Evolutionary conservation across 1,140 invertebrate species (phyloP).

Genomic region (Ostrea denselamellosa): DNA sequence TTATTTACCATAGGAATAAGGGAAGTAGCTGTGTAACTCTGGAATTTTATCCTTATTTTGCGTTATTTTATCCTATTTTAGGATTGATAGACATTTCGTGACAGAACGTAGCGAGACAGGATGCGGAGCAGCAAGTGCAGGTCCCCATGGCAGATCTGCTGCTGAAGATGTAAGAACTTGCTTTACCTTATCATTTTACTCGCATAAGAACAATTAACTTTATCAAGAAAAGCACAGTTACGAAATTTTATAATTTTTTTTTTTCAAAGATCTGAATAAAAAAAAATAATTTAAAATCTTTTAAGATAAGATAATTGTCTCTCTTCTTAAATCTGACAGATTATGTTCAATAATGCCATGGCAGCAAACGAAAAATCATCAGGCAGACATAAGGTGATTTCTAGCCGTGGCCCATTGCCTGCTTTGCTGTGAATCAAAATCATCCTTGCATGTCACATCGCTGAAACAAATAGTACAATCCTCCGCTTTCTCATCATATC

Average conservation of each 20-base stretch:
- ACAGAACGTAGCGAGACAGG: slow-evolving; percentile 71
- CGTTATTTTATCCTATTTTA: not conserved
- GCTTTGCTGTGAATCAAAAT: not conserved
- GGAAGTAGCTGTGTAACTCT: not conserved
- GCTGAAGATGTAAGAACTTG: slow-evolving; percentile 64
- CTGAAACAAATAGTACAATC: not conserved
- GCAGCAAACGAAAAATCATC: slow-evolving; percentile 5
- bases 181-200: not conserved
- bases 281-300: too few relatives aligned
- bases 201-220: not conserved
- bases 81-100: slow-evolving; percentile 72
- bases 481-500: not conserved
- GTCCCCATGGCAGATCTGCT: slow-evolving; percentile 64
- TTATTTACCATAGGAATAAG: not conserved
- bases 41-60: not conserved
- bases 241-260: too few relatives aligned
- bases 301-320: not conserved
- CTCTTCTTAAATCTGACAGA: not conserved
- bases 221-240: too few relatives aligned
- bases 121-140: slow-evolving; percentile 66
- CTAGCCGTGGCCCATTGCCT: not conserved
- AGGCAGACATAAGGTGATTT: slow-evolving; percentile 1
- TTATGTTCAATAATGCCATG: not conserved
- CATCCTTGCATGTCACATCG: not conserved
- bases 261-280: too few relatives aligned